These are phyloP conservation scores for Empis livida DNA, from an alignment of 2,888 invertebrate species.

Conservation along the genomic window DNA sequence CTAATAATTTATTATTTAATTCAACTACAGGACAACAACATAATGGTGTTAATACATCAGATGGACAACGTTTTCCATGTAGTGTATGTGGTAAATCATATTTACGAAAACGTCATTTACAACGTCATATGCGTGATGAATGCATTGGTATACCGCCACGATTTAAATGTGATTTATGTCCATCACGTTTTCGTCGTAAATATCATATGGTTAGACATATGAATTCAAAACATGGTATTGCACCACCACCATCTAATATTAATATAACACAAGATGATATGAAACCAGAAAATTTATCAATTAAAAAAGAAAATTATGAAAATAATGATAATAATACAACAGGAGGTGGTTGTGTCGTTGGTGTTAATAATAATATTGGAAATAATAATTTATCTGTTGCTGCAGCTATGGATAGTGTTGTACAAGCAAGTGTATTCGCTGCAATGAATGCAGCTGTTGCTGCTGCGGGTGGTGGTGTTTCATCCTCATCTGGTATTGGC, in stretches of 20 bases:
- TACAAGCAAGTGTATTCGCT: conserved; percentile 25
- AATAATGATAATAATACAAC: conserved; percentile 16
- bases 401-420: conserved; percentile 7
- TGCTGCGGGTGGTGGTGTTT: conserved; percentile 4
- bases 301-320: conserved; percentile 24
- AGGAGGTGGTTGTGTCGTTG: conserved; percentile 8
- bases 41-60: not conserved
- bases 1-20: not conserved
- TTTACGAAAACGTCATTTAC: conserved; percentile 45
- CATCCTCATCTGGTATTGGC: not conserved
- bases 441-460: conserved; percentile 29
- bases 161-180: conserved; percentile 39
- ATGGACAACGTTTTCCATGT: conserved; percentile 38
- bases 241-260: conserved; percentile 22
- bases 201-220: conserved; percentile 40
- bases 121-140: conserved; percentile 42
- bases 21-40: not conserved
- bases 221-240: conserved; percentile 35
- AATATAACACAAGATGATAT: conserved; percentile 20
- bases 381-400: conserved; percentile 7
- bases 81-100: conserved; percentile 45
- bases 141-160: conserved; percentile 40
- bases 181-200: conserved; percentile 39
- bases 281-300: conserved; percentile 29
- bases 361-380: conserved; percentile 2